phyloP scores from a whole-genome alignment of 1,140 invertebrate species.

The Aphaenogaster rudis region DNA sequence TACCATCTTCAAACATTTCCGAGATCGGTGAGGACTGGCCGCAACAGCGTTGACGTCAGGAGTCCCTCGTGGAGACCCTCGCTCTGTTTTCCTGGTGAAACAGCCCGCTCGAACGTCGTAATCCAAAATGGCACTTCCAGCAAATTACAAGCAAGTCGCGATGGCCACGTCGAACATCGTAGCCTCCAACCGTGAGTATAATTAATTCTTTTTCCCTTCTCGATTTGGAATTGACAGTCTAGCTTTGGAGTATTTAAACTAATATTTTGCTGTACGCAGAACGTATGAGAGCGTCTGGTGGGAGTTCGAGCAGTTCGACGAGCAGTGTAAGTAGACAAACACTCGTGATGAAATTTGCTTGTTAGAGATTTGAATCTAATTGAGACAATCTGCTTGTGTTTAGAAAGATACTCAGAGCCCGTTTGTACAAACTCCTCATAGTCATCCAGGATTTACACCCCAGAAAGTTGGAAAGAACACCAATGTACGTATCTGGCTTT shows the following conservation, averaged over 20 bases:
- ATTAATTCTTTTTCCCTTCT: slow-evolving; percentile 80
- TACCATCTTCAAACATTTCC: not conserved
- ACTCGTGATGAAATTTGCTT: slow-evolving; percentile 20
- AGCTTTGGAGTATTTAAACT: slow-evolving; percentile 19
- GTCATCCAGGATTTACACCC: slow-evolving; percentile 97
- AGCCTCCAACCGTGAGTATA: slow-evolving; percentile 80
- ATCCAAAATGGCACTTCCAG: slow-evolving; percentile 90
- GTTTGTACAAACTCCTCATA: slow-evolving; percentile 95
- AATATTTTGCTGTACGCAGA: slow-evolving; percentile 83
- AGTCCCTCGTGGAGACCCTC: not conserved
- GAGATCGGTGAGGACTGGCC: not conserved
- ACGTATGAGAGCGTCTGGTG: slow-evolving; percentile 88
- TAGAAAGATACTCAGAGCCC: slow-evolving; percentile 91
- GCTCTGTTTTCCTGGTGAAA: not conserved
- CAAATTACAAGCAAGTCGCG: slow-evolving; percentile 92
- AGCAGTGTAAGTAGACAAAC: slow-evolving; percentile 84
- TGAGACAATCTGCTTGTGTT: slow-evolving; percentile 74
- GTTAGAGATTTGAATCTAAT: slow-evolving; percentile 50
- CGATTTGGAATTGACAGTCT: slow-evolving; percentile 77
- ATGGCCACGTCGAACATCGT: slow-evolving; percentile 88
- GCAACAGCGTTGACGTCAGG: not conserved
- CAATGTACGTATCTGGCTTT: slow-evolving; percentile 88
- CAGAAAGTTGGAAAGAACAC: slow-evolving; percentile 96
- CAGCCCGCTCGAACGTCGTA: not conserved
- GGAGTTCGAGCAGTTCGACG: slow-evolving; percentile 84